Conservation (phyloP, 2,797 vertebrate species). For the Pteronotus mesoamericanus region DNA sequence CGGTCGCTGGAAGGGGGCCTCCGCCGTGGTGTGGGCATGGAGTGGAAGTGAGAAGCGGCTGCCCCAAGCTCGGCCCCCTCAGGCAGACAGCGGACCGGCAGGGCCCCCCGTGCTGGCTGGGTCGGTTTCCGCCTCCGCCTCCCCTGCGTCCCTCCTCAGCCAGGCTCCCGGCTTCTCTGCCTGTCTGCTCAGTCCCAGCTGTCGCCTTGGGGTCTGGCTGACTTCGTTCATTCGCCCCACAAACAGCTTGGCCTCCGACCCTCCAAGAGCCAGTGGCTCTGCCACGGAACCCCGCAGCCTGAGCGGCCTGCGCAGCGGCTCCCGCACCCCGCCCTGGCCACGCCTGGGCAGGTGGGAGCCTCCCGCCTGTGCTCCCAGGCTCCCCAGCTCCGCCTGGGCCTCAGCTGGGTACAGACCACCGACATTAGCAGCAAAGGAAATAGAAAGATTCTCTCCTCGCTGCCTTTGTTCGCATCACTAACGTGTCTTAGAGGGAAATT, state of each 20-base stretch:
- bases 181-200: neutral
- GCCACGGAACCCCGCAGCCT: neutral
- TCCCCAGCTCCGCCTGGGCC: too few species aligned
- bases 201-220: neutral
- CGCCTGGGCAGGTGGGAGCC: too few species aligned
- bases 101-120: neutral
- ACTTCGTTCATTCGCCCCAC: neutral
- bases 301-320: neutral
- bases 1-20: neutral
- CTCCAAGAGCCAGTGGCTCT: neutral
- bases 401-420: too few species aligned
- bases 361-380: neutral
- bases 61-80: rapidly evolving
- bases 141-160: neutral
- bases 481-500: neutral
- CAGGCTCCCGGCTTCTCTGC: neutral
- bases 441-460: neutral
- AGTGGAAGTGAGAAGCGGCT: neutral
- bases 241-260: neutral
- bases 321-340: too few species aligned
- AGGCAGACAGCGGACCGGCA: neutral
- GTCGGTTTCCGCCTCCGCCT: neutral
- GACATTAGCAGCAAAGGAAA: neutral
- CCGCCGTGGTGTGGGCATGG: rapidly evolving
- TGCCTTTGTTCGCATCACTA: neutral